Percentiles rank a stretch among this genome's conserved stretches.
These are phyloP conservation scores for Schizopygopsis pylzovi DNA, from an alignment of 2,797 vertebrate species.

Conservation along the genomic window DNA sequence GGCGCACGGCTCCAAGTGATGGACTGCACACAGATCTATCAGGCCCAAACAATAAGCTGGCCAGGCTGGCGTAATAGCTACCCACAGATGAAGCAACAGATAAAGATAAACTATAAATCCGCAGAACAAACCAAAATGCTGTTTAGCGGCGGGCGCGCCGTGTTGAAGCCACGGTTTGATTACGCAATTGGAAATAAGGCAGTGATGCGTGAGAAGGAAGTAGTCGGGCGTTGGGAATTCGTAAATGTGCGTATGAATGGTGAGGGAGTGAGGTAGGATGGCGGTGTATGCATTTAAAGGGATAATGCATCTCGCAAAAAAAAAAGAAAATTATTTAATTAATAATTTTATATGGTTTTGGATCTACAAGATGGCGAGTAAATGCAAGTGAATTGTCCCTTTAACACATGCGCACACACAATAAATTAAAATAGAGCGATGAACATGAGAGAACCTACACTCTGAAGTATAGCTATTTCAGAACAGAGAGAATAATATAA, in stretches of 20 bases:
- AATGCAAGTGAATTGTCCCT: neutral
- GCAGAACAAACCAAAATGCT: conserved; percentile 81
- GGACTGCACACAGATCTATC: conserved; percentile 90
- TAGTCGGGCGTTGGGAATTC: neutral
- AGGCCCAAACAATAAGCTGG: conserved; percentile 95
- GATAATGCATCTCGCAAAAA: no score
- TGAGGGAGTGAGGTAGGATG: neutral
- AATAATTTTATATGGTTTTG: neutral
- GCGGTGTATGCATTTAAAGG: neutral
- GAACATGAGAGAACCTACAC: neutral
- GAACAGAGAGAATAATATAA: conserved; percentile 55
- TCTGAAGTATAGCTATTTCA: conserved; percentile 35
- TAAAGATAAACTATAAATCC: conserved; percentile 96
- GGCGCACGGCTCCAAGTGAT: conserved; percentile 85
- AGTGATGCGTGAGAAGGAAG: neutral
- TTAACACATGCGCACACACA: neutral
- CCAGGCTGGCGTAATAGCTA: conserved; percentile 91
- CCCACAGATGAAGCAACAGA: conserved; percentile 95
- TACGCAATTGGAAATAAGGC: conserved; percentile 56
- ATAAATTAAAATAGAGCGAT: conserved; percentile 31
- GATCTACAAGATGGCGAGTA: neutral
- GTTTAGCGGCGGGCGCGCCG: conserved; percentile 58
- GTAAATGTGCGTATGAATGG: conserved; percentile 29
- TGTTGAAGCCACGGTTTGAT: conserved; percentile 67
- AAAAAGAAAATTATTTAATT: neutral